phyloP scores from a whole-genome alignment of 1,140 invertebrate species.

The Drosophila ogumai region DNA sequence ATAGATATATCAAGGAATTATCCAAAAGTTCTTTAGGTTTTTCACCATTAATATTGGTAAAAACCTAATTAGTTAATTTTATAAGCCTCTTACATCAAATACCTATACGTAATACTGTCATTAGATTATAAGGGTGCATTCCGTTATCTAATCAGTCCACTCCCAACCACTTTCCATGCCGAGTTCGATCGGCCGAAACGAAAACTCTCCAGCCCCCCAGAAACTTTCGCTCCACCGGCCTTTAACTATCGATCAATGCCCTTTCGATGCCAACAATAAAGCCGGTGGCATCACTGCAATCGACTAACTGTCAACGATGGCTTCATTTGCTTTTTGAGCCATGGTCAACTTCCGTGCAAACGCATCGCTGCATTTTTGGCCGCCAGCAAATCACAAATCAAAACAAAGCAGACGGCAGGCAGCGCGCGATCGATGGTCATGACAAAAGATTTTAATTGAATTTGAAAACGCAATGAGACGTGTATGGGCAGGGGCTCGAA shows the following conservation, averaged over 20 bases:
- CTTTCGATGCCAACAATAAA: slow-evolving; percentile 58
- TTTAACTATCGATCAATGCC: slow-evolving; percentile 61
- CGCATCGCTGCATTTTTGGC: slow-evolving; percentile 60
- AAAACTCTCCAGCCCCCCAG: slow-evolving; percentile 15
- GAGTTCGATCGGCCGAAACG: slow-evolving; percentile 18
- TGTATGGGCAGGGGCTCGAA: slow-evolving; percentile 35
- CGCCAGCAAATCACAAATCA: slow-evolving; percentile 58
- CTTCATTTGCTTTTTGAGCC: slow-evolving; percentile 48
- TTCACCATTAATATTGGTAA: not conserved
- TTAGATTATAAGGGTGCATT: slow-evolving; percentile 19
- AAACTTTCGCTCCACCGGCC: slow-evolving; percentile 58
- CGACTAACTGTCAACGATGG: slow-evolving; percentile 38
- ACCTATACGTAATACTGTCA: slow-evolving; percentile 7
- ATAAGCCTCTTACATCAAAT: not conserved
- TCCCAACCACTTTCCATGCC: slow-evolving; percentile 35
- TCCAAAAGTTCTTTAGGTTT: not conserved
- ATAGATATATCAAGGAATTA: not conserved
- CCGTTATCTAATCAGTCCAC: slow-evolving; percentile 16
- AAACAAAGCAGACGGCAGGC: slow-evolving; percentile 42
- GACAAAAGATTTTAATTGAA: slow-evolving; percentile 84
- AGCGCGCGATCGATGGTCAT: slow-evolving; percentile 40
- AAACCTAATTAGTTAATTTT: not conserved
- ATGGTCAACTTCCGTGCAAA: slow-evolving; percentile 68
- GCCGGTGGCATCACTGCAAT: slow-evolving; percentile 32
- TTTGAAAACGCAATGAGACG: slow-evolving; percentile 81